phyloP scores from a whole-genome alignment of 2,113 vertebrate genomes.

The Indicator indicator region DNA sequence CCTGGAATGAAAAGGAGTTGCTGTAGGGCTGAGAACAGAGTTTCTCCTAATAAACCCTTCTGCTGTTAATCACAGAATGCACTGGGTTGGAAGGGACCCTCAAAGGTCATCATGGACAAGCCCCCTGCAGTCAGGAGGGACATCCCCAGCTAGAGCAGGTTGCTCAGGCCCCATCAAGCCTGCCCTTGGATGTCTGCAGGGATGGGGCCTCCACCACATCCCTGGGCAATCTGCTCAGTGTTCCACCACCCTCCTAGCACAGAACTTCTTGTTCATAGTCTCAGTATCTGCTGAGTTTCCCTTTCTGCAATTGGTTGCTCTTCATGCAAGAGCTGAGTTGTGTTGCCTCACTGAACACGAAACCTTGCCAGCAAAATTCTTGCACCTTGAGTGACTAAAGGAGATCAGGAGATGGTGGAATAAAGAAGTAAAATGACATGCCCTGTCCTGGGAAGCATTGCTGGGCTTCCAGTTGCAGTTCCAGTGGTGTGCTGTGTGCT shows the following conservation, averaged over 20 bases:
- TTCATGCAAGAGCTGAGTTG: background rate
- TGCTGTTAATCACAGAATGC: background rate
- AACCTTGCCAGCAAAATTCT: background rate
- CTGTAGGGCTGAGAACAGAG: background rate
- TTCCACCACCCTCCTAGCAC: too few species aligned
- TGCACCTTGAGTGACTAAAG: background rate
- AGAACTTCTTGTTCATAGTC: too few species aligned
- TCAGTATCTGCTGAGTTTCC: background rate
- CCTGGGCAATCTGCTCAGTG: too few species aligned
- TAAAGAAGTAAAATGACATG: background rate
- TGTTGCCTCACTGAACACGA: background rate
- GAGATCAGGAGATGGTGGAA: background rate
- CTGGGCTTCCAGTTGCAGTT: rapidly evolving
- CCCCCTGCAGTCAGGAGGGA: too few species aligned
- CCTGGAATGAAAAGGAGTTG: background rate
- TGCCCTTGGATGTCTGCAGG: too few species aligned
- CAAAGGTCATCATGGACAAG: too few species aligned
- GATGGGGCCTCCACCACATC: too few species aligned
- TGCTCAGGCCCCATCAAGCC: too few species aligned
- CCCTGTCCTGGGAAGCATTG: background rate
- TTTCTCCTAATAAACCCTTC: background rate
- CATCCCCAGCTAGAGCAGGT: too few species aligned
- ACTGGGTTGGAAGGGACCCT: too few species aligned
- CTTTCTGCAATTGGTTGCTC: background rate
- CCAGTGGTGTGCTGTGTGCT: rapidly evolving